Conservation (phyloP, 2,797 vertebrate genomes). For the Eleutherodactylus coqui region DNA sequence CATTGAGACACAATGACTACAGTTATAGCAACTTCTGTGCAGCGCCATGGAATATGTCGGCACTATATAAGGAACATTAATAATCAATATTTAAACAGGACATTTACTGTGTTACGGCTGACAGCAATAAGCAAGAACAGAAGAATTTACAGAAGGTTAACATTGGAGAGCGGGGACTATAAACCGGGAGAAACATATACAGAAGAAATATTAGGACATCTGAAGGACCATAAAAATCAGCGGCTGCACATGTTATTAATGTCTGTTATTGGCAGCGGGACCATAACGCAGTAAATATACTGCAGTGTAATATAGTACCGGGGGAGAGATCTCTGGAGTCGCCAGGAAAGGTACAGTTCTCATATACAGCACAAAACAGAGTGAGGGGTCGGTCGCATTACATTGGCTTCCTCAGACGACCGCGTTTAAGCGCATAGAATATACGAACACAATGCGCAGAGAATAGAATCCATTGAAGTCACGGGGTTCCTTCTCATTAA, state of each 20-base stretch:
- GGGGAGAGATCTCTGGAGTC: background rate
- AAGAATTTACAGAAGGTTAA: background rate
- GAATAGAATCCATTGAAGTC: too few species aligned
- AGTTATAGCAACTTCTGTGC: background rate
- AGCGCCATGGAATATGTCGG: background rate
- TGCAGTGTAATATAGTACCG: background rate
- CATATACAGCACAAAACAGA: background rate
- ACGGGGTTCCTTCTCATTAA: too few species aligned
- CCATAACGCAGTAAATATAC: constrained; percentile 22
- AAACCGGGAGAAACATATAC: constrained; percentile 20
- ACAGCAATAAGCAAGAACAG: background rate
- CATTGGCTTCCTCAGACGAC: too few species aligned
- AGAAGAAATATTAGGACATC: constrained; percentile 26
- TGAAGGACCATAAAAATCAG: constrained; percentile 18
- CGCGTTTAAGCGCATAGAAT: too few species aligned
- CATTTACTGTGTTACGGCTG: background rate
- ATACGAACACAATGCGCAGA: too few species aligned
- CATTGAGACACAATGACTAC: too few species aligned
- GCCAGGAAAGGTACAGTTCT: background rate
- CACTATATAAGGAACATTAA: background rate
- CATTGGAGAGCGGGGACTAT: background rate
- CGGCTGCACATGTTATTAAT: constrained; percentile 28
- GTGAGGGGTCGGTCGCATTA: too few species aligned
- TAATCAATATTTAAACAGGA: background rate
- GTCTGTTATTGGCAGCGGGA: background rate